Base-by-base conservation (phyloP, 2,113 vertebrate species). In the Monarcha castaneiventris region DNA sequence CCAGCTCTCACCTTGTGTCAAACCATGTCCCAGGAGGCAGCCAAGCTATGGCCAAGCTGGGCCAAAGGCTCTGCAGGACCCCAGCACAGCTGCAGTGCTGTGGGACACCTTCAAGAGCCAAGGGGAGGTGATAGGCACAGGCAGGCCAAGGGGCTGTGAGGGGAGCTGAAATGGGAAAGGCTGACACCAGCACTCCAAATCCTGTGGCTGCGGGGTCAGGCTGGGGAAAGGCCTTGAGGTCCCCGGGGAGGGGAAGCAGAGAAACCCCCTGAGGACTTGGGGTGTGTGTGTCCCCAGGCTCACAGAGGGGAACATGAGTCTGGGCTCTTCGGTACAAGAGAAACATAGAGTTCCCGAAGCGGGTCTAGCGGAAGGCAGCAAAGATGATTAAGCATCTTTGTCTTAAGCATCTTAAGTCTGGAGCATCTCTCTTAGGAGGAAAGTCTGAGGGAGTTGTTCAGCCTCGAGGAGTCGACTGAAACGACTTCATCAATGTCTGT, bases 181-280 rank as follows among this genome's bases (percentile, higher is more conserved):
- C n/a, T 29, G 27, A n/a, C 22, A 33, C 10, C 11, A 13, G 11
- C 51, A 10, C 32, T 35, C 9, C 19, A 7, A 43, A 13, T 20
- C n/a, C 41, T 17, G n/a, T 13, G 26, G 19, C 27, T 44, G 43
- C 5, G 3, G 5, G 0, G 37, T 18, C 11, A 16, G 46, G 14
- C 20, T 15, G 5, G 18, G 37, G 22, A 22, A 13, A 37, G 16
- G 32, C 22, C 32, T 33, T 16, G 0, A n/a, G 7, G 25, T 13
- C 23, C 20, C 16, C 9, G 19, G 13, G 22, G 15, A 32, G 20
- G 56, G 27, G 30, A 23, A 33, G 35, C 3, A 13, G 15, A 29
- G 32, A 16, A 8, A 11, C 5, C 4, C 17, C 20, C 19, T 4
- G 5, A 20, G 64, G 7, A 62, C 30, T 11, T 15, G 23, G 32